These are phyloP conservation scores for Oreochromis aureus DNA, from an alignment of 2,113 vertebrate genomes.

Conservation along the genomic window DNA sequence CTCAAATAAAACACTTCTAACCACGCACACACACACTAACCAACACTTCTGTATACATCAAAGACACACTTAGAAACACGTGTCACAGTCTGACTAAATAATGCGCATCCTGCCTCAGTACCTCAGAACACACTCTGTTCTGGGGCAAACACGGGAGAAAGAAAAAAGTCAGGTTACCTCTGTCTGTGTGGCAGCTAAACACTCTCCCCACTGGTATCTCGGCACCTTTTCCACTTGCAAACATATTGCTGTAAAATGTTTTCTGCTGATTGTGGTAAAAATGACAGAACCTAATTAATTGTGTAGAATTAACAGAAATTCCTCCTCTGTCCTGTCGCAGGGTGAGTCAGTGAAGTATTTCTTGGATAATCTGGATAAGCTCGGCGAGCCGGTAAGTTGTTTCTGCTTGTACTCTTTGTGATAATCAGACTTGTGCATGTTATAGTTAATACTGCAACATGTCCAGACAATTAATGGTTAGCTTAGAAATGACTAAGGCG, in stretches of 20 bases:
- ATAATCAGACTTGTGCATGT: not conserved
- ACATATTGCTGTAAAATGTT: not conserved
- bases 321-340: constrained; percentile 67
- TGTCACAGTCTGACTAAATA: not conserved
- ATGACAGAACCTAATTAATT: not conserved
- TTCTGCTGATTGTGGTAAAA: not conserved
- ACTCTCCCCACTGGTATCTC: not conserved
- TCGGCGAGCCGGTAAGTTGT: constrained; percentile 87
- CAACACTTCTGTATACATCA: constrained; percentile 36
- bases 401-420: constrained; percentile 17
- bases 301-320: constrained; percentile 36
- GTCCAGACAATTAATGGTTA: not conserved
- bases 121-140: not conserved
- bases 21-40: not conserved
- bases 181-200: not conserved
- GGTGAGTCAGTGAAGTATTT: constrained; percentile 99
- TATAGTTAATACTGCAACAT: not conserved
- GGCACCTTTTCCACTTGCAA: not conserved
- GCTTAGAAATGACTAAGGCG: accelerated
- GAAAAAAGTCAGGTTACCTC: not conserved
- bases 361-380: constrained; percentile 98
- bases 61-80: constrained; percentile 3
- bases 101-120: constrained; percentile 29
- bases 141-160: not conserved
- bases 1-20: not conserved